Conservation (phyloP, 2,888 invertebrate species). For the Phyllotreta striolata region DNA sequence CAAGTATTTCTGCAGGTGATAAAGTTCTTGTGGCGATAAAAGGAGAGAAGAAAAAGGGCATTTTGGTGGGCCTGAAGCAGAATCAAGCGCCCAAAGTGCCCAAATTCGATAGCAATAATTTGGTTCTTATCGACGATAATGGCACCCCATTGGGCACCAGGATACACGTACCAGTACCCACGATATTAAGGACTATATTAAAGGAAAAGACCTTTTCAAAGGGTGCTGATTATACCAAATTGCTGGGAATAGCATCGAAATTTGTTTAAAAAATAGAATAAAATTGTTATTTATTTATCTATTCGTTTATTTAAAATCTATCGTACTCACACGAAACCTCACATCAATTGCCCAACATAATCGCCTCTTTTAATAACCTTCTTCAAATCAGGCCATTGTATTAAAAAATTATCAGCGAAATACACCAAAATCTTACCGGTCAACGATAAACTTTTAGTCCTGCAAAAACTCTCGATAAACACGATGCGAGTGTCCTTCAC, state of each 20-base stretch:
- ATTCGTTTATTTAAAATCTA: not conserved
- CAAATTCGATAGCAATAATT: slow-evolving; percentile 93
- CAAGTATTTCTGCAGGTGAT: slow-evolving; percentile 68
- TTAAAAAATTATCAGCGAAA: slow-evolving; percentile 85
- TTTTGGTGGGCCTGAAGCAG: slow-evolving; percentile 87
- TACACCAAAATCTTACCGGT: slow-evolving; percentile 86
- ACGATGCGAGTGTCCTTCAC: slow-evolving; percentile 77
- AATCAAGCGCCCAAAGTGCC: slow-evolving; percentile 83
- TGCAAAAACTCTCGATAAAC: slow-evolving; percentile 94
- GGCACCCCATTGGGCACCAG: slow-evolving; percentile 95
- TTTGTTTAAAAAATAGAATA: slow-evolving; percentile 70
- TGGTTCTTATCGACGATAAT: slow-evolving; percentile 94
- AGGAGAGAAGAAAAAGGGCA: slow-evolving; percentile 94
- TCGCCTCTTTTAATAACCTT: slow-evolving; percentile 71
- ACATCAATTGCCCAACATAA: slow-evolving; percentile 80
- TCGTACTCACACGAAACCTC: slow-evolving; percentile 54
- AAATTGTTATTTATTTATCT: slow-evolving; percentile 4
- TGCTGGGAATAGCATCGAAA: slow-evolving; percentile 87
- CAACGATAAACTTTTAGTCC: slow-evolving; percentile 88
- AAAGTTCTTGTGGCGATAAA: slow-evolving; percentile 91
- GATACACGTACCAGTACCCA: slow-evolving; percentile 95
- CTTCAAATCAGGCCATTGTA: slow-evolving; percentile 89
- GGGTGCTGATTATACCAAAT: slow-evolving; percentile 90
- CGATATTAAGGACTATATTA: slow-evolving; percentile 82
- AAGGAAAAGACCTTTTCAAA: slow-evolving; percentile 82